Percentiles rank a stretch among this genome's conserved stretches.
phyloP scores from a whole-genome alignment of 2,797 vertebrate species.

The Argentina silus region DNA sequence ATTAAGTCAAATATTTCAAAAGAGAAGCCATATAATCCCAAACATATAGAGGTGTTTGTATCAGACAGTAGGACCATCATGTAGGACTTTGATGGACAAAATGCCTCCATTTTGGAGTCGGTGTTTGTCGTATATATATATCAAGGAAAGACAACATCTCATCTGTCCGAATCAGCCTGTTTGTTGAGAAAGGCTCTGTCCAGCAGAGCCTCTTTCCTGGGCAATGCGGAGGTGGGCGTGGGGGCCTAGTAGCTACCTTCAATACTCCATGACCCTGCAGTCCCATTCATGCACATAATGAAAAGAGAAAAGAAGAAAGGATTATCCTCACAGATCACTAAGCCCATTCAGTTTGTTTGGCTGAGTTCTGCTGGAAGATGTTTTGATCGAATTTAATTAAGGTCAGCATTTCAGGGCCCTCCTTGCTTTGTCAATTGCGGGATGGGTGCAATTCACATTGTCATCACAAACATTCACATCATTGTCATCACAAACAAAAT shows the following conservation, averaged over 20 bases:
- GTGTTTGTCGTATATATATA: not conserved
- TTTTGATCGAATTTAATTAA: conserved; percentile 72
- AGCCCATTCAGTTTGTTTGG: conserved; percentile 69
- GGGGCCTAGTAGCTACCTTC: conserved; percentile 19
- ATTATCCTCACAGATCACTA: conserved; percentile 71
- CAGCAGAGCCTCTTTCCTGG: not conserved
- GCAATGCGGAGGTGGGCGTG: conserved; percentile 4
- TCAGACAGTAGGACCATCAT: not conserved
- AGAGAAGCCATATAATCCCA: too few relatives aligned
- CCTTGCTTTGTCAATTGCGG: conserved; percentile 43
- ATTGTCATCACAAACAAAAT: conserved; percentile 26
- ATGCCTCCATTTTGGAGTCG: too few relatives aligned
- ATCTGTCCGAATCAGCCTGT: not conserved
- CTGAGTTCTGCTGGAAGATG: conserved; percentile 57
- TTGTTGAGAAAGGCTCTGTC: not conserved
- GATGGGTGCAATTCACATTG: conserved; percentile 35
- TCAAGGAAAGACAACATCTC: not conserved
- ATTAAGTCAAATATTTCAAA: too few relatives aligned
- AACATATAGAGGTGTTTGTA: not conserved
- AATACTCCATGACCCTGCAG: conserved; percentile 9
- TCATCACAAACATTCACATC: conserved; percentile 34
- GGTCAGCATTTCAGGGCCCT: conserved; percentile 52
- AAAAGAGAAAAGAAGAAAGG: conserved; percentile 54
- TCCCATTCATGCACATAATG: conserved; percentile 50
- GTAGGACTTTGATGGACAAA: not conserved